Conservation (phyloP, 2,888 invertebrate species). For the Leptothorax acervorum region DNA sequence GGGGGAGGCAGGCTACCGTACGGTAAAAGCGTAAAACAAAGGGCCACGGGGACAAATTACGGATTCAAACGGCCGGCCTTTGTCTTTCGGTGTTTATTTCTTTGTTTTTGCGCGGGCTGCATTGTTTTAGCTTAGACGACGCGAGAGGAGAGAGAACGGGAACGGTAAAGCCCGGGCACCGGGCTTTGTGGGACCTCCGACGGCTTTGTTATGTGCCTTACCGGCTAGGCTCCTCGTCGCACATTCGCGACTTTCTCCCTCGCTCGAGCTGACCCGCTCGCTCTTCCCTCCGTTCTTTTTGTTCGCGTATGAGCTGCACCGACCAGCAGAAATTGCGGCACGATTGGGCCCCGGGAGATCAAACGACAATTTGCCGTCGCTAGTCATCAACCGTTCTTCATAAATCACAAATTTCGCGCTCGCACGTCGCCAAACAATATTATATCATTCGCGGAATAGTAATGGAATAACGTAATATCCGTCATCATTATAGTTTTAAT, state of each 20-base stretch:
- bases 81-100: slow-evolving; percentile 84
- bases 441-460: not conserved
- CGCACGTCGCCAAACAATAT: not conserved
- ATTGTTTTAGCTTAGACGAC: slow-evolving; percentile 78
- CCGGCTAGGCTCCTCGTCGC: slow-evolving; percentile 39
- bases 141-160: slow-evolving; percentile 45
- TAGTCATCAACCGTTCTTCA: slow-evolving; percentile 45
- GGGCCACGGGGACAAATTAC: slow-evolving; percentile 83
- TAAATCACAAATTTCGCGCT: not conserved
- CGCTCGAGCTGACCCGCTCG: slow-evolving; percentile 64
- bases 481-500: not conserved
- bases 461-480: not conserved
- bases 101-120: slow-evolving; percentile 83
- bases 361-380: slow-evolving; percentile 26
- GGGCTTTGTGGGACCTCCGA: slow-evolving; percentile 76
- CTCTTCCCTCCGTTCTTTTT: slow-evolving; percentile 57
- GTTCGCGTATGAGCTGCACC: slow-evolving; percentile 44
- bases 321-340: slow-evolving; percentile 51
- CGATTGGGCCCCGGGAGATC: slow-evolving; percentile 64
- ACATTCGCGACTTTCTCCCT: slow-evolving; percentile 65
- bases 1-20: slow-evolving; percentile 53
- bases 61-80: slow-evolving; percentile 84
- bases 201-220: slow-evolving; percentile 80
- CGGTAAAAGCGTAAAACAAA: slow-evolving; percentile 80
- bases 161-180: slow-evolving; percentile 69